Evolutionary conservation across 2,888 invertebrate species (phyloP).

Genomic region (Parascotia fuliginaria): DNA sequence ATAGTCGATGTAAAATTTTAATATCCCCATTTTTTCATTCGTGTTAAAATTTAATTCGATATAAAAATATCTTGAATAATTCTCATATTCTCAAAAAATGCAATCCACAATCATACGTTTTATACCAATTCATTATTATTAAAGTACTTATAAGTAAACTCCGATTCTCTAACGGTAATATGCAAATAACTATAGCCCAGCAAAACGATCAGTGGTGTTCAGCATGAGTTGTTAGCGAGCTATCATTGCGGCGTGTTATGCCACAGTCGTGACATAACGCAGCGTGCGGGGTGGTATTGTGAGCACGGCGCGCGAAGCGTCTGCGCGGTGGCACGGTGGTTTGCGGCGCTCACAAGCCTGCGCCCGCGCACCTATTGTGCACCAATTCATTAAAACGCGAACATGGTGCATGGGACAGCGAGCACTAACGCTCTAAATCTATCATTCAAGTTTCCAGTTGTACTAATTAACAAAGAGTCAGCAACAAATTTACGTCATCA

Average conservation of each 20-base stretch:
- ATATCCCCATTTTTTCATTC: too few species aligned
- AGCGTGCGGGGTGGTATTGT: conserved; percentile 46
- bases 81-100: too few species aligned
- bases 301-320: not conserved
- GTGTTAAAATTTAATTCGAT: too few species aligned
- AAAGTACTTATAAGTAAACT: not conserved
- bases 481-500: not conserved
- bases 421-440: not conserved
- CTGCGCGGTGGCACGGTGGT: conserved; percentile 39
- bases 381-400: conserved; percentile 54
- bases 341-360: conserved; percentile 47
- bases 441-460: not conserved
- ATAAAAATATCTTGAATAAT: too few species aligned
- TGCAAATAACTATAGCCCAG: not conserved
- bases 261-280: conserved; percentile 60
- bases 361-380: conserved; percentile 47
- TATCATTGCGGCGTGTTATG: conserved; percentile 51
- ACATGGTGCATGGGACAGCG: conserved; percentile 26
- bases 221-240: conserved; percentile 22
- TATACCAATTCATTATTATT: too few species aligned
- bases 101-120: too few species aligned
- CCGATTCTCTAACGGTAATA: not conserved
- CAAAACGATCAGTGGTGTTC: conserved; percentile 25
- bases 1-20: too few species aligned
- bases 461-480: not conserved